Conservation (phyloP, 35 echinoderm and acorn worm genomes). For the Ptychodera flava region DNA sequence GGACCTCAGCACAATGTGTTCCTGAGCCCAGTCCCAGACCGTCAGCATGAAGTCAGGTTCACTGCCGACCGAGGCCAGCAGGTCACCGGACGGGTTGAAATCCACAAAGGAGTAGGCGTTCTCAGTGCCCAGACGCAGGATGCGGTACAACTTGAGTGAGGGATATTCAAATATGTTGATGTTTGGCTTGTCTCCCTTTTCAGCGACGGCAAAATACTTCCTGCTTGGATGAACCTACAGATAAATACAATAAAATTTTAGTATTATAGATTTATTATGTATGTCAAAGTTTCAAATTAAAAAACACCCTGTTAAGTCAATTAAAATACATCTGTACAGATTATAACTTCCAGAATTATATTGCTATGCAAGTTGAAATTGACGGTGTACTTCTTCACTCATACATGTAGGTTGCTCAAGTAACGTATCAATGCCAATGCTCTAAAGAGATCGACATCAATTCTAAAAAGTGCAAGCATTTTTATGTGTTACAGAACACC, state of each 20-base stretch:
- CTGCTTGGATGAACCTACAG: slow-evolving; percentile 79
- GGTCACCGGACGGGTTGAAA: slow-evolving; percentile 80
- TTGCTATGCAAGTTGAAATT: no score
- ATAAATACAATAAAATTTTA: neutral
- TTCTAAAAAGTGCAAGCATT: no score
- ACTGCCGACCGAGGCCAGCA: slow-evolving; percentile 82
- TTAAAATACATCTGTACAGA: no score
- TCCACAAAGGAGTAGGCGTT: slow-evolving; percentile 78
- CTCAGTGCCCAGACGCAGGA: slow-evolving; percentile 71
- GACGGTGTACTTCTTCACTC: no score
- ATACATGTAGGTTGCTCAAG: no score
- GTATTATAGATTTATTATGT: no score
- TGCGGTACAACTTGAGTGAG: slow-evolving; percentile 81
- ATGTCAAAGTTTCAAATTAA: neutral
- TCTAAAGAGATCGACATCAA: no score
- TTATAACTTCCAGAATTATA: no score
- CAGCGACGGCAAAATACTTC: slow-evolving; percentile 85
- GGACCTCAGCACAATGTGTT: slow-evolving; percentile 73
- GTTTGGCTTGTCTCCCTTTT: slow-evolving; percentile 84
- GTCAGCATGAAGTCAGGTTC: slow-evolving; percentile 96
- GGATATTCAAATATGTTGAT: slow-evolving; percentile 88
- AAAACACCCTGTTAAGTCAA: no score
- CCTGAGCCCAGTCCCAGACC: slow-evolving; percentile 90
- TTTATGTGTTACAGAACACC: no score
- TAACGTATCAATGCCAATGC: no score